Percentiles rank a stretch among this genome's conserved stretches.
Evolutionary conservation across 2,113 vertebrate genomes (phyloP).

Genomic region (Sebastes fasciatus): DNA sequence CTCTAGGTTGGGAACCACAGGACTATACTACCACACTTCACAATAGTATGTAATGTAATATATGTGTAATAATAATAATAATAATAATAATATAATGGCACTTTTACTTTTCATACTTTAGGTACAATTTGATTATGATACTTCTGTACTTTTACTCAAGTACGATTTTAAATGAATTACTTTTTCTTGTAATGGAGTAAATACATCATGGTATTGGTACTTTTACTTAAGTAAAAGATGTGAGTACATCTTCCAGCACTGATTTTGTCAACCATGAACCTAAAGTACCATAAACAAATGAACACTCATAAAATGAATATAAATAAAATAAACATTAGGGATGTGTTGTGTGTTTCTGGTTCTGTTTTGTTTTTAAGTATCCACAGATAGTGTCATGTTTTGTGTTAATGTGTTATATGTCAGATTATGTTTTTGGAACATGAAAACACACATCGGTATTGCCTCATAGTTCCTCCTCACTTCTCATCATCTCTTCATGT

Average conservation of each 20-base stretch:
- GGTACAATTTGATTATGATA: too few species aligned
- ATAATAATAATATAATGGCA: too few species aligned
- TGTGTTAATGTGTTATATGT: too few species aligned
- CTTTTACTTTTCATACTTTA: too few species aligned
- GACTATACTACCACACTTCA: too few species aligned
- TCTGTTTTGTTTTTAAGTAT: slow-evolving; percentile 8
- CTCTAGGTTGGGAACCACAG: too few species aligned
- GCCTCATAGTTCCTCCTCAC: not conserved
- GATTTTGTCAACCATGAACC: not conserved
- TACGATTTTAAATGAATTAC: not conserved
- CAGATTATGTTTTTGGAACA: not conserved
- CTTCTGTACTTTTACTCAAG: too few species aligned
- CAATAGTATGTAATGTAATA: too few species aligned
- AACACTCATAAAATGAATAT: not conserved
- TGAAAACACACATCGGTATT: not conserved
- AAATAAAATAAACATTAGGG: not conserved
- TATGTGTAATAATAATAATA: too few species aligned
- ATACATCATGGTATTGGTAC: not conserved
- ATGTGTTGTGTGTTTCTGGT: slow-evolving; percentile 2
- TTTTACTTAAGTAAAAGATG: not conserved
- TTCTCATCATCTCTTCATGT: not conserved
- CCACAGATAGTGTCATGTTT: not conserved
- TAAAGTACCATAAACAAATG: not conserved
- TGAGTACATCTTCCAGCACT: not conserved
- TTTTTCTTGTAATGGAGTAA: not conserved